These are phyloP conservation scores for Cnemophilus loriae DNA, from an alignment of 2,113 vertebrate genomes.

Conservation along the genomic window DNA sequence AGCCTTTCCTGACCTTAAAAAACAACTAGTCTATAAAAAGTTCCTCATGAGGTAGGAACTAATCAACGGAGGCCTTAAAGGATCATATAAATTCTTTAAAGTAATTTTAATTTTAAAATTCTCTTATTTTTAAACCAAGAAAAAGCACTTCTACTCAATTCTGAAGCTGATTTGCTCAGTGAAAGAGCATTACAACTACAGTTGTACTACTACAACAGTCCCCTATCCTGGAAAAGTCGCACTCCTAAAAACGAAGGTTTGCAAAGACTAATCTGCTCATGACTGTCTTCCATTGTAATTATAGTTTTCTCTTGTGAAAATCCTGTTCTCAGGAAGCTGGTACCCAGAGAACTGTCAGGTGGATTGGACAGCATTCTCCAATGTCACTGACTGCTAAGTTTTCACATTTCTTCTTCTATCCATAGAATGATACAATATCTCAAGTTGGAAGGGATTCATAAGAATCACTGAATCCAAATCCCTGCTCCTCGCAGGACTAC, in stretches of 20 bases:
- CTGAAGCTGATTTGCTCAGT: neutral
- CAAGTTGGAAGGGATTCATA: neutral
- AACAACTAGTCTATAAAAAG: neutral
- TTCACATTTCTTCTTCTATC: neutral
- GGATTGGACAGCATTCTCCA: neutral
- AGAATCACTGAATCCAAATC: neutral
- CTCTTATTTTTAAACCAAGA: neutral
- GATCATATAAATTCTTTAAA: neutral
- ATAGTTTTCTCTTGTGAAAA: neutral
- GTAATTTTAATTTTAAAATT: neutral
- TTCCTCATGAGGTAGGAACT: neutral
- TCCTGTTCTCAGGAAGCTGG: neutral
- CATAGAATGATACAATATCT: neutral
- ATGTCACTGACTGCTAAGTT: neutral
- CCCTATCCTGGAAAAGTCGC: neutral
- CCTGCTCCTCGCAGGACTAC: neutral
- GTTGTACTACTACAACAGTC: neutral
- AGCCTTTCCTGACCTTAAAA: neutral
- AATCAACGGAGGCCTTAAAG: neutral
- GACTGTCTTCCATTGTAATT: neutral
- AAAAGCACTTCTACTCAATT: neutral
- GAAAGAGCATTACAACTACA: neutral
- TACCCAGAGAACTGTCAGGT: neutral
- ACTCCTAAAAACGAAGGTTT: neutral
- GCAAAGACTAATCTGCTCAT: neutral